Conservation (phyloP, 1,140 invertebrate species). For the Lucilia cuprina region DNA sequence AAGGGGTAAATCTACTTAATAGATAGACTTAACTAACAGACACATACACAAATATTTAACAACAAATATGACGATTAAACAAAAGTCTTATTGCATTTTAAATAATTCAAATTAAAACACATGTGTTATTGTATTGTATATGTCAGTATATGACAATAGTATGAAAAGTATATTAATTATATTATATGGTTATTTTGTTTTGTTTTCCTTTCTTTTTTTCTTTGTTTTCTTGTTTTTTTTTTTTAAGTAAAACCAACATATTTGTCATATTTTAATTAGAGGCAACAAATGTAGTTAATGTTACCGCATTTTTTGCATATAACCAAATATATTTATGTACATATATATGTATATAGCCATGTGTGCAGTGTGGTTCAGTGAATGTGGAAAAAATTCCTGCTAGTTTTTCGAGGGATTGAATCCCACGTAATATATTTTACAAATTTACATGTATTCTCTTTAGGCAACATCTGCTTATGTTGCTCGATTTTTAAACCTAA, state of each 20-base stretch:
- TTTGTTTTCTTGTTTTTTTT: not conserved
- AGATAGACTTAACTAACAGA: too few species aligned
- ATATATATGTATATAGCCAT: not conserved
- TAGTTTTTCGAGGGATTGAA: not conserved
- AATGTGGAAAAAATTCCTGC: not conserved
- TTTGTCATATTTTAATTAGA: slow-evolving; percentile 10
- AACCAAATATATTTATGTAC: not conserved
- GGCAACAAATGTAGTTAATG: not conserved
- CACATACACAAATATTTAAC: too few species aligned
- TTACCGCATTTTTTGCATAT: not conserved
- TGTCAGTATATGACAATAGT: too few species aligned
- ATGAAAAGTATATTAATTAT: not conserved
- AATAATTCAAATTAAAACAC: too few species aligned
- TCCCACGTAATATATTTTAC: too few species aligned
- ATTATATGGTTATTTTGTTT: not conserved
- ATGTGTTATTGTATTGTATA: too few species aligned
- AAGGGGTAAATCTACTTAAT: too few species aligned
- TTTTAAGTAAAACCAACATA: not conserved
- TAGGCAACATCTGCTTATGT: too few species aligned
- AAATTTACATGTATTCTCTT: too few species aligned
- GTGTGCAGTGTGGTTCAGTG: not conserved
- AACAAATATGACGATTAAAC: too few species aligned
- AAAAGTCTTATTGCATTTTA: too few species aligned
- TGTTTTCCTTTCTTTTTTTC: not conserved
- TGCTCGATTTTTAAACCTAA: too few species aligned